These are phyloP conservation scores for Lycopodina hypogea DNA, from an alignment of 37 sponge, comb jelly and placozoan genomes.

Conservation along the genomic window DNA sequence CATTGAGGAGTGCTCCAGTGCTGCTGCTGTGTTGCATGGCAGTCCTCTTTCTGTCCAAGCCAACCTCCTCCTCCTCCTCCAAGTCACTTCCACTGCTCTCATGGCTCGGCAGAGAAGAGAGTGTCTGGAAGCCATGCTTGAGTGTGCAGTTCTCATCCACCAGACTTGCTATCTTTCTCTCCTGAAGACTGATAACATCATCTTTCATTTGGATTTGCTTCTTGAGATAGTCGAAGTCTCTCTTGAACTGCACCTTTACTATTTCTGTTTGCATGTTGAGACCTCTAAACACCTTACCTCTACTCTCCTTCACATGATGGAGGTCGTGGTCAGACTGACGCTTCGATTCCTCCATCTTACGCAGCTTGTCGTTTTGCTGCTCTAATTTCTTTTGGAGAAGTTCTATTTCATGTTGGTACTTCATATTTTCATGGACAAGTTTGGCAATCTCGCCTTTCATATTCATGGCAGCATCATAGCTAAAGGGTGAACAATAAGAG, in stretches of 20 bases:
- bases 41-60: neutral
- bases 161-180: constrained; percentile 48
- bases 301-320: constrained; percentile 21
- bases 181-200: constrained; percentile 36
- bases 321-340: constrained; percentile 29
- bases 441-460: neutral
- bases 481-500: neutral
- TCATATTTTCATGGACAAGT: constrained; percentile 21
- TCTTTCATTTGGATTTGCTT: constrained; percentile 50
- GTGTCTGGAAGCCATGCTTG: constrained; percentile 46
- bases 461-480: neutral
- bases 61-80: constrained; percentile 22
- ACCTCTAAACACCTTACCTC: constrained; percentile 58
- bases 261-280: constrained; percentile 66
- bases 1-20: neutral
- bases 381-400: constrained; percentile 31
- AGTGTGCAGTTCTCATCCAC: constrained; percentile 61
- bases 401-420: constrained; percentile 25
- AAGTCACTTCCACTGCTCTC: constrained; percentile 33
- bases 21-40: neutral
- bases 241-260: constrained; percentile 42
- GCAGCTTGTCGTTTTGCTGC: constrained; percentile 29
- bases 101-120: constrained; percentile 21
- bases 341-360: constrained; percentile 11
- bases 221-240: constrained; percentile 58